A percentile compares a stretch with the other conserved stretches of the same genome.
Conservation (phyloP, 2,797 vertebrate genomes). For the Monodelphis domestica region DNA sequence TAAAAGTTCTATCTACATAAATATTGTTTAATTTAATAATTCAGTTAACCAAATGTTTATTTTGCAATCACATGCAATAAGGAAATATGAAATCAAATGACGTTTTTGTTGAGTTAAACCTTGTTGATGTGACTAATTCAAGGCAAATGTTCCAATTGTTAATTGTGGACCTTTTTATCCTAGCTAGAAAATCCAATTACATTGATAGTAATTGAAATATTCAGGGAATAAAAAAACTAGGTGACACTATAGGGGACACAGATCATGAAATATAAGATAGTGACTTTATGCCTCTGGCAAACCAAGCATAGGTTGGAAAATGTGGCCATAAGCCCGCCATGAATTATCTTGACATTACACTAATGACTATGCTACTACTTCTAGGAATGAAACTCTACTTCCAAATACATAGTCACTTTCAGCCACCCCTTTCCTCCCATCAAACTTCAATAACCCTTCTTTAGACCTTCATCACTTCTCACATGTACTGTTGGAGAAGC, state of each 20-base stretch:
- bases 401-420: background rate
- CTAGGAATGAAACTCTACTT: background rate
- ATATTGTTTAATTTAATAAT: constrained; percentile 32
- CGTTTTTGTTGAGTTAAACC: constrained; percentile 28
- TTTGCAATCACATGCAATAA: constrained; percentile 7
- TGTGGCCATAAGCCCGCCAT: background rate
- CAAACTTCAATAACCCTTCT: background rate
- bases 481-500: background rate
- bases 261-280: background rate
- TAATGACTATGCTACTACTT: background rate
- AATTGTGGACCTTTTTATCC: constrained; percentile 5
- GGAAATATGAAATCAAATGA: constrained; percentile 37
- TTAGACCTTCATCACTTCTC: background rate
- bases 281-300: constrained; percentile 26
- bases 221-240: background rate
- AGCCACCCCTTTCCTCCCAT: background rate
- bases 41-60: constrained; percentile 22
- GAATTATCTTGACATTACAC: background rate
- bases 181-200: constrained; percentile 40
- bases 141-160: constrained; percentile 30
- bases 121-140: constrained; percentile 26
- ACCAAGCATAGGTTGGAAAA: background rate
- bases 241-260: background rate
- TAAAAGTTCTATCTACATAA: constrained; percentile 6
- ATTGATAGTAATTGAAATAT: constrained; percentile 32